Base-by-base conservation (phyloP, 2,797 vertebrate species). In the Crocodylus rhombifer region DNA sequence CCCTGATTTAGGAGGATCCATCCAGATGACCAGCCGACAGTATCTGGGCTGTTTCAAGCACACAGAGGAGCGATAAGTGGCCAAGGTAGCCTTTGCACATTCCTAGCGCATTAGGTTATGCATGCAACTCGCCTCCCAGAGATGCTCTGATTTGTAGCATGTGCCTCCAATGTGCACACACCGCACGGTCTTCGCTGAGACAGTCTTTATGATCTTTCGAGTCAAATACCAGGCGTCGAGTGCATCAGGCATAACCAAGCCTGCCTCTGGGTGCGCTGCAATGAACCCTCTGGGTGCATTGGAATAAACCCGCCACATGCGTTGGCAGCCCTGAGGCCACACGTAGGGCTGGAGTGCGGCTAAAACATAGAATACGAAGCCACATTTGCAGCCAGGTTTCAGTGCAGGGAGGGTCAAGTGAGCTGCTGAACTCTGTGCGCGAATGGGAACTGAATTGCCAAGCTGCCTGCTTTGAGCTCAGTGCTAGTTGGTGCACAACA, bases 31-130 rank as follows among this genome's bases (percentile, higher is more conserved):
- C 92, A 69, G 89, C 91, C 91, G 95, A 94, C 96, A 69, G 96
- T 82, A 77, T 85, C 95, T 95, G 94, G 96, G 77, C 95, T 92
- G 90, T 89, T 93, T 96, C 95, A 95, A 91, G 79, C 85, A 9
- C 81, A 86, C 89, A 94, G 93, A 95, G 93, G 90, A 89, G 77
- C 81, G 92, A 92, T 79, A 79, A 94, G 85, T 93, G 96, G 87
- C 90, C 92, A 92, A 92, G 91, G 94, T 94, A 95, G 95, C 95
- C 87, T 92, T 86, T 78, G 67, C 0, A 1, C 88, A 94, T 94
- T 95, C 96, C 83, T 93, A 1, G 65, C 8, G 28, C 5, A n/a
- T 92, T 89, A 94, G 86, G 86, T 85, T 79, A 77, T 28, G 79
- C 7, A 0, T 1, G 0, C 60, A 63, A 62, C 84, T 83, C 2